Conservation (phyloP, 2,888 invertebrate species). For the Drosophila ezoana region DNA sequence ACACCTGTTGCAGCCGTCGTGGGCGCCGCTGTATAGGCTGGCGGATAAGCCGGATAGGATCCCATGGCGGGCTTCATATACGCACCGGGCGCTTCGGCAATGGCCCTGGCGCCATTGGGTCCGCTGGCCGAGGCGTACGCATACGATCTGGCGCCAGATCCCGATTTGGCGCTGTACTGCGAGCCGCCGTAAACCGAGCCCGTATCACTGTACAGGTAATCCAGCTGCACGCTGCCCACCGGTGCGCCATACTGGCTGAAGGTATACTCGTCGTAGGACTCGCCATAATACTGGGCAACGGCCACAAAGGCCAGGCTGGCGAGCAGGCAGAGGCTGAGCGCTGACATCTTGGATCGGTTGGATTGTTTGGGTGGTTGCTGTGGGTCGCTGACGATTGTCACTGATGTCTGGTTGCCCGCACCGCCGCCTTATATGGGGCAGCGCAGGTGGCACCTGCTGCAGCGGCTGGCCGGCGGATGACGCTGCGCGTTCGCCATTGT, state of each 20-base stretch:
- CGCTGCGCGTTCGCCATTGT: slow-evolving; percentile 6
- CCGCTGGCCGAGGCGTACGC: slow-evolving; percentile 40
- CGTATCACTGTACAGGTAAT: slow-evolving; percentile 20
- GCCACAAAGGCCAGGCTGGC: slow-evolving; percentile 27
- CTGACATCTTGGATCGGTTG: slow-evolving; percentile 27
- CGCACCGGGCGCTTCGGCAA: slow-evolving; percentile 48
- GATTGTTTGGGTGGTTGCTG: background rate
- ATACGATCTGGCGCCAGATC: slow-evolving; percentile 12
- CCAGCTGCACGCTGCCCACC: background rate
- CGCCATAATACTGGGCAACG: slow-evolving; percentile 41
- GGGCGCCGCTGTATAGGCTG: background rate
- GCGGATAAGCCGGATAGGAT: background rate
- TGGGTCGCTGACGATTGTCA: slow-evolving; percentile 18
- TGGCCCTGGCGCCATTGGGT: slow-evolving; percentile 47
- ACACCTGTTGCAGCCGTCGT: background rate
- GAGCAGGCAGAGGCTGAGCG: slow-evolving; percentile 24
- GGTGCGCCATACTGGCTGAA: slow-evolving; percentile 1
- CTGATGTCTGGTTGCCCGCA: slow-evolving; percentile 25
- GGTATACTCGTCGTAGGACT: slow-evolving; percentile 23
- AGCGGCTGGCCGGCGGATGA: slow-evolving; percentile 13
- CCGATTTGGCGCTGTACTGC: background rate
- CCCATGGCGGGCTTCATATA: background rate
- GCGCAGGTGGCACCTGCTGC: background rate
- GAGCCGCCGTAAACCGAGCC: slow-evolving; percentile 2
- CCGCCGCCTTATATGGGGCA: slow-evolving; percentile 29